A percentile compares a stretch with the other conserved stretches of the same genome.
phyloP scores from a whole-genome alignment of 2,888 invertebrate species.

The Idaea biselata region DNA sequence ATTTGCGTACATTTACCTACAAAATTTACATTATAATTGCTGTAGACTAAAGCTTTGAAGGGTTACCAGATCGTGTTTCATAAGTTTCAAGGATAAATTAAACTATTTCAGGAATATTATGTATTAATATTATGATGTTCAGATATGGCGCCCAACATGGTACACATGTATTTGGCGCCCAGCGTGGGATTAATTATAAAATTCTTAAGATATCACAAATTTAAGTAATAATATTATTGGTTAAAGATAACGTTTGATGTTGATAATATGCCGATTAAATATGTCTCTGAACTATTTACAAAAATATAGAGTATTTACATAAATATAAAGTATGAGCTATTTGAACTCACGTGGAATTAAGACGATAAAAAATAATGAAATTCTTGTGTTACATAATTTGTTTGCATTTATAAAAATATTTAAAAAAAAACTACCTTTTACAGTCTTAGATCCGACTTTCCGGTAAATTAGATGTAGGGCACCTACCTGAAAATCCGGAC shows the following conservation, averaged over 20 bases:
- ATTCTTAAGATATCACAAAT: neutral
- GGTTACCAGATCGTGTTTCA: neutral
- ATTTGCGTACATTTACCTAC: slow-evolving; percentile 19
- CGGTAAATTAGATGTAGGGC: slow-evolving; percentile 24
- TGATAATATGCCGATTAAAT: neutral
- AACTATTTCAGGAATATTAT: slow-evolving; percentile 34
- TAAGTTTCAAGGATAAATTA: slow-evolving; percentile 22
- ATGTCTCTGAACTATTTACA: neutral
- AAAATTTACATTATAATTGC: slow-evolving; percentile 21
- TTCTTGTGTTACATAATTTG: neutral
- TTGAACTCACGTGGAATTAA: neutral
- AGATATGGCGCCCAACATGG: slow-evolving; percentile 33
- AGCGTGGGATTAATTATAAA: neutral
- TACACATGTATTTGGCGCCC: slow-evolving; percentile 4
- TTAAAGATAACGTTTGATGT: neutral
- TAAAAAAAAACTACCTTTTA: neutral
- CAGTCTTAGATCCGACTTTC: slow-evolving; percentile 2
- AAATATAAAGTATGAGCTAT: neutral
- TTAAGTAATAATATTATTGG: no score
- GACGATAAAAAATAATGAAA: neutral
- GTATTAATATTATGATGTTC: slow-evolving; percentile 27
- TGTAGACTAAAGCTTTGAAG: neutral
- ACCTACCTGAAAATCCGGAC: slow-evolving; percentile 41
- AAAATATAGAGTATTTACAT: neutral
- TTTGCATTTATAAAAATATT: neutral